Conservation (phyloP, 2,113 vertebrate genomes). For the Gallinago paraguaiae region DNA sequence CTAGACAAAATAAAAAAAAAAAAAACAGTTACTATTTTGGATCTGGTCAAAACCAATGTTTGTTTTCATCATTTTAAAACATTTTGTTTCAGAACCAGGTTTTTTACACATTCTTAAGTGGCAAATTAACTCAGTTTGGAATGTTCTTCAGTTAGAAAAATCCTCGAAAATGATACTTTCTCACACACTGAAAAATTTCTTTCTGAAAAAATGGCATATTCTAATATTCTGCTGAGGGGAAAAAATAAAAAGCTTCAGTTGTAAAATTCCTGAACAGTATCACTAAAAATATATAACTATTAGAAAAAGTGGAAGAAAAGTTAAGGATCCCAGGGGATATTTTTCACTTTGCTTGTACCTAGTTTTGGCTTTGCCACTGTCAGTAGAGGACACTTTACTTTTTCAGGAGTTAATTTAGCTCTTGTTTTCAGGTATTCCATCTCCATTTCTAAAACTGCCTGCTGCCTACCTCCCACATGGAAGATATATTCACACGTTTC, state of each 20-base stretch:
- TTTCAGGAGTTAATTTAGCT: neutral
- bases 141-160: neutral
- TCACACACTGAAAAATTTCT: neutral
- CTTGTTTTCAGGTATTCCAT: neutral
- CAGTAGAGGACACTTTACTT: neutral
- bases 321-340: neutral
- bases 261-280: neutral
- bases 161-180: neutral
- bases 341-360: neutral
- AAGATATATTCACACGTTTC: neutral
- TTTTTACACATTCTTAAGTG: neutral
- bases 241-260: neutral
- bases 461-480: neutral
- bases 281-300: neutral
- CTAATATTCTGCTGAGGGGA: neutral
- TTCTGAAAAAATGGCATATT: neutral
- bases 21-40: neutral
- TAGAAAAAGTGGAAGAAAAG: neutral
- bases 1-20: neutral
- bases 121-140: slow-evolving; percentile 29
- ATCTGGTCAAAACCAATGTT: neutral
- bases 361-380: neutral
- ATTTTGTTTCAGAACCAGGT: neutral
- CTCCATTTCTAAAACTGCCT: neutral
- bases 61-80: neutral